These are phyloP conservation scores for Rhopalosiphum nymphaeae DNA, from an alignment of 2,888 invertebrate genomes.

Conservation along the genomic window DNA sequence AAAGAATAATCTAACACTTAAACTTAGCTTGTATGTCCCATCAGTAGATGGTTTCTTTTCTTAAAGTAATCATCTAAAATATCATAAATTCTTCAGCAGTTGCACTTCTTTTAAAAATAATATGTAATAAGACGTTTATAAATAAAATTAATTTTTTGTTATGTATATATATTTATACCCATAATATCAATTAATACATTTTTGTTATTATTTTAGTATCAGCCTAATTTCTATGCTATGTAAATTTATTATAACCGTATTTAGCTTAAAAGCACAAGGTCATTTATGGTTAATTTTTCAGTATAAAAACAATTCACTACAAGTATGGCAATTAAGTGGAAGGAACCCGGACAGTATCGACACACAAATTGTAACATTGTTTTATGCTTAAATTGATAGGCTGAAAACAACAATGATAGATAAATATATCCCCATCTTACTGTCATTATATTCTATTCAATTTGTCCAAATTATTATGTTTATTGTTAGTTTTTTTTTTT, in stretches of 20 bases:
- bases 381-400: slow-evolving; percentile 47
- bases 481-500: slow-evolving; percentile 58
- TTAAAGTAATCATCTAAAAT: neutral
- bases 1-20: neutral
- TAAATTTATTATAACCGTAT: neutral
- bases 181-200: neutral
- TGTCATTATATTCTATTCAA: slow-evolving; percentile 54
- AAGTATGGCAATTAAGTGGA: slow-evolving; percentile 50
- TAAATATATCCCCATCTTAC: slow-evolving; percentile 54
- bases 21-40: neutral
- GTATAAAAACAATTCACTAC: slow-evolving; percentile 43
- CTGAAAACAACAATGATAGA: slow-evolving; percentile 51
- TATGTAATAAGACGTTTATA: neutral
- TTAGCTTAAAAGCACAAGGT: slow-evolving; percentile 13
- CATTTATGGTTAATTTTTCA: slow-evolving; percentile 57
- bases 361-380: slow-evolving; percentile 47
- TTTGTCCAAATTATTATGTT: slow-evolving; percentile 64
- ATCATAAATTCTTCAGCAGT: neutral
- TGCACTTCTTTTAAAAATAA: neutral
- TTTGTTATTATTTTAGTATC: neutral
- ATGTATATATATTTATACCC: neutral
- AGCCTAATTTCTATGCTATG: neutral
- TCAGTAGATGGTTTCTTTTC: neutral
- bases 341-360: slow-evolving; percentile 43
- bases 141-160: neutral